These are phyloP conservation scores for Ciconia boyciana DNA, from an alignment of 2,113 vertebrate genomes.

Conservation along the genomic window DNA sequence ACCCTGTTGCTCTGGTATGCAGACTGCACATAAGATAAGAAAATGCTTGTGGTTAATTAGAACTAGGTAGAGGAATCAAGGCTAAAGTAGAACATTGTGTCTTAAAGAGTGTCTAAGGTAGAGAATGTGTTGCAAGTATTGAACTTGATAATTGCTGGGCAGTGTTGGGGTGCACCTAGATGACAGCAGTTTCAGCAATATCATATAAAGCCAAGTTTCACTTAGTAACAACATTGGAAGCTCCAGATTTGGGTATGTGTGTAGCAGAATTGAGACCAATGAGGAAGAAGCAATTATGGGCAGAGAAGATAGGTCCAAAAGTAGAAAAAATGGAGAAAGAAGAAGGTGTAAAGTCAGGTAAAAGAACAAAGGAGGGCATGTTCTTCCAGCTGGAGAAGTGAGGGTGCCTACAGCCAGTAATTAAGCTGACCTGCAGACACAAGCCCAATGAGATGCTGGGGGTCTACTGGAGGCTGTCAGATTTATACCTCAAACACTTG, in stretches of 20 bases:
- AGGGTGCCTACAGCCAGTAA: neutral
- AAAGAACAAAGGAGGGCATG: neutral
- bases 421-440: neutral
- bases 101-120: neutral
- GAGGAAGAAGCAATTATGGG: neutral
- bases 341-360: neutral
- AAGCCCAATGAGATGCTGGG: neutral
- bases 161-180: neutral
- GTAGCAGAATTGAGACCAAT: neutral
- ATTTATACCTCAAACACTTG: neutral
- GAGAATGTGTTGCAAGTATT: neutral
- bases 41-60: neutral
- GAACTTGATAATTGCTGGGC: neutral
- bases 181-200: neutral
- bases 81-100: neutral
- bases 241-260: rapidly evolving
- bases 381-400: neutral
- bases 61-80: neutral
- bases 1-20: neutral
- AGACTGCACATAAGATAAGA: neutral
- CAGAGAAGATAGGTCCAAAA: neutral
- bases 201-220: neutral
- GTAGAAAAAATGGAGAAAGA: neutral
- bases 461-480: neutral
- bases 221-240: neutral